Base-by-base conservation (phyloP, 2,113 vertebrate genomes). In the Tyrannus savana region DNA sequence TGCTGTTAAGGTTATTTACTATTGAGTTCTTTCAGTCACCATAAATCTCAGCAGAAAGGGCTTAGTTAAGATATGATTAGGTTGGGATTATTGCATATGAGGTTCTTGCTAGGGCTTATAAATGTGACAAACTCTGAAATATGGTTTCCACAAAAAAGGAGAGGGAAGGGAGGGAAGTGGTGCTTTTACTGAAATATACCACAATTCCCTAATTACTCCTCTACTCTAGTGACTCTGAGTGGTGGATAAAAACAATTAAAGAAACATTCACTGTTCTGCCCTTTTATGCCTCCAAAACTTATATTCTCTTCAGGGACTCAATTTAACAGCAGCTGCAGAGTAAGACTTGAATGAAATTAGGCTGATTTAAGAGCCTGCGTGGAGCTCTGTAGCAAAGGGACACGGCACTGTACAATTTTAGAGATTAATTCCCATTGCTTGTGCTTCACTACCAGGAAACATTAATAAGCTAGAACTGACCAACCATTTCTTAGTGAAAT, bases 161-260 rank as follows among this genome's bases (percentile, higher is more conserved):
- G 59, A 84, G 33, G 52, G 52, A 62, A 85, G 41, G 50, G 41
- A 67, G 35, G 58, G 66, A 91, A 84, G 66, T 9, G 9, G 42
- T 76, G 50, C 76, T 94, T 94, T 91, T 37, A 60, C 80, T 90
- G 78, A 89, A 94, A 86, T 37, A 59, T 64, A 75, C 71, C 68
- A 76, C 60, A 75, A 76, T 92, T 96, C 92, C 72, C 79, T 95
- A 91, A 97, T 96, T 93, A 88, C 69, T 91, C 52, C 76, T 93
- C 84, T 92, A 91, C 87, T 91, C 63, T 25, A 84, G 84, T 95
- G 89, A 93, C 94, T 91, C 77, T 0, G 52, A 93, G 82, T 82
- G 75, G 63, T 58, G 60, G 67, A 89, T 89, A 84, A 96, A 90
- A 95, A 95, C 88, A 96, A 93, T 94, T 92, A 96, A 94, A 96